Conservation (phyloP, 2,113 vertebrate genomes). For the Lagenorhynchus albirostris region DNA sequence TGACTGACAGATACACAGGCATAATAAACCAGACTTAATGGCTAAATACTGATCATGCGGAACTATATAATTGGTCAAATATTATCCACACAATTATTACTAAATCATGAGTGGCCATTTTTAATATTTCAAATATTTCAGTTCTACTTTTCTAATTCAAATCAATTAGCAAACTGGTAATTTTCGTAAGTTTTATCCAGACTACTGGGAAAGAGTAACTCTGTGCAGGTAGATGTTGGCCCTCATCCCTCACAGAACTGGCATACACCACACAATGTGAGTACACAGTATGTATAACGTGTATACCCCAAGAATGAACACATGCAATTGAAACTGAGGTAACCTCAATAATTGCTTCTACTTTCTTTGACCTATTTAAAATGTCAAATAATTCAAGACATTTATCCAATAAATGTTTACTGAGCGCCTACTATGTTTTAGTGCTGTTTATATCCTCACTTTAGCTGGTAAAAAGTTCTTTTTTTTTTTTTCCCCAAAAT, state of each 20-base stretch:
- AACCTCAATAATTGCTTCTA: neutral
- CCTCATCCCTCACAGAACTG: neutral
- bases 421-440: neutral
- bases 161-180: neutral
- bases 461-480: neutral
- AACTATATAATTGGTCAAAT: neutral
- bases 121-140: neutral
- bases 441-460: neutral
- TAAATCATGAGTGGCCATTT: neutral
- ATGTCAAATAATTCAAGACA: neutral
- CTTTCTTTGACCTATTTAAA: conserved; percentile 23
- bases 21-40: neutral
- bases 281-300: neutral
- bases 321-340: neutral
- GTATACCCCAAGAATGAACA: neutral
- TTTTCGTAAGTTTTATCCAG: neutral
- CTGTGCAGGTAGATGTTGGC: neutral
- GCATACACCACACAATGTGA: neutral
- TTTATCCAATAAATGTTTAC: neutral
- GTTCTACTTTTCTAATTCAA: neutral
- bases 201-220: neutral
- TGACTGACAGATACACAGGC: neutral
- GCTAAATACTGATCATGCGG: neutral
- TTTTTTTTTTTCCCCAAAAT: neutral
- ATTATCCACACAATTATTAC: neutral